A percentile compares a stretch with the other conserved stretches of the same genome.
These are phyloP conservation scores for Bryconaethiops microstoma DNA, from an alignment of 2,797 vertebrate genomes.

Conservation along the genomic window DNA sequence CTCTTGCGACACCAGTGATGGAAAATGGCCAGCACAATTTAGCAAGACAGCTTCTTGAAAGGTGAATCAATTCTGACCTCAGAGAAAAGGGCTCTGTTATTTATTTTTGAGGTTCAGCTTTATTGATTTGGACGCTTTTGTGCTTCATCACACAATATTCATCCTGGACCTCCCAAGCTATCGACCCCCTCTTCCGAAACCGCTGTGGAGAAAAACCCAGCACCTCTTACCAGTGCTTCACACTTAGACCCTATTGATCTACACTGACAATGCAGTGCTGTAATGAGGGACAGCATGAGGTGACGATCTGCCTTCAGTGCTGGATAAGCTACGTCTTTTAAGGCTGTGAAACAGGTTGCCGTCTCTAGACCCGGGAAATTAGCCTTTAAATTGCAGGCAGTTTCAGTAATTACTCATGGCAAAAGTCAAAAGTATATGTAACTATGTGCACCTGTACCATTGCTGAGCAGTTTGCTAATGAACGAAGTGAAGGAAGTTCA, in stretches of 20 bases:
- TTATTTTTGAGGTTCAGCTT: not conserved
- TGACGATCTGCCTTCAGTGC: not conserved
- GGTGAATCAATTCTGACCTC: not conserved
- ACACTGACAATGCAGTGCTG: not conserved
- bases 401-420: no score
- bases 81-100: not conserved
- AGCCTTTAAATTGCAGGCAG: no score
- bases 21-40: not conserved
- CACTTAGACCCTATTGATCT: not conserved
- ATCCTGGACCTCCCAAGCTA: not conserved
- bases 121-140: conserved; percentile 4
- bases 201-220: not conserved
- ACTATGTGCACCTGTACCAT: no score
- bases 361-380: no score
- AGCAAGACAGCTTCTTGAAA: not conserved
- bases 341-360: no score
- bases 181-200: conserved; percentile 6
- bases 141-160: not conserved
- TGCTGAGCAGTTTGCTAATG: no score
- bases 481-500: no score
- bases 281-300: not conserved
- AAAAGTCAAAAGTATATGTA: no score
- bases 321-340: no score
- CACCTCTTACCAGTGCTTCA: not conserved
- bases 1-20: not conserved